A percentile compares a stretch with the other conserved stretches of the same genome.
Evolutionary conservation across 2,888 invertebrate species (phyloP).

Genomic region (Cephalotes varians): DNA sequence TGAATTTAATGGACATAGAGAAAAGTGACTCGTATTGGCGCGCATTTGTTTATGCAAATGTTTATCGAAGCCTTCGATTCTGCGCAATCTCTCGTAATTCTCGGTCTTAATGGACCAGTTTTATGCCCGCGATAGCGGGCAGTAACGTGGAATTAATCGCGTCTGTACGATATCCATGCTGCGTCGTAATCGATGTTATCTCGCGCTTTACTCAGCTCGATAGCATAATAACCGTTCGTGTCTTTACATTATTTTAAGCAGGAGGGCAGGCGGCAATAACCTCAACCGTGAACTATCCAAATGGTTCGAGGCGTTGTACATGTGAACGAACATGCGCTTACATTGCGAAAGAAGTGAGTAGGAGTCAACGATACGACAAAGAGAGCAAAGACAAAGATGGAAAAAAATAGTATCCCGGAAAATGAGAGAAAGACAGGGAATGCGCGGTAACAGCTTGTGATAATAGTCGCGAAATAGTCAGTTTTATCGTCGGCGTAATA

Average conservation of each 20-base stretch:
- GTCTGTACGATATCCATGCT: slow-evolving; percentile 9
- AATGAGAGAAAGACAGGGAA: slow-evolving; percentile 26
- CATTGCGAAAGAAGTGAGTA: not conserved
- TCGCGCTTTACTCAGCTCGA: slow-evolving; percentile 34
- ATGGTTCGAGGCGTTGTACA: slow-evolving; percentile 6
- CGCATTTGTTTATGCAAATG: not conserved
- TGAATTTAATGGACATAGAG: not conserved
- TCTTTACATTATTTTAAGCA: slow-evolving; percentile 52
- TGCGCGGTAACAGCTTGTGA: slow-evolving; percentile 72
- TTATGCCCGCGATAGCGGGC: slow-evolving; percentile 9
- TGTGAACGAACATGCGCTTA: slow-evolving; percentile 22
- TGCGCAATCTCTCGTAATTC: not conserved
- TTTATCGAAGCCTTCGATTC: not conserved
- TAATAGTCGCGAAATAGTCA: slow-evolving; percentile 67
- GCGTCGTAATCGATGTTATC: slow-evolving; percentile 51
- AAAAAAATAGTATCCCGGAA: slow-evolving; percentile 14
- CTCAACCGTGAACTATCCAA: slow-evolving; percentile 39
- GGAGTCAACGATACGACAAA: not conserved
- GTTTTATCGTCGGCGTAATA: slow-evolving; percentile 70
- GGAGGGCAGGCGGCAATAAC: slow-evolving; percentile 30
- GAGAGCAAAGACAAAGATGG: slow-evolving; percentile 6
- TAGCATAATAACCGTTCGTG: slow-evolving; percentile 51
- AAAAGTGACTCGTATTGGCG: not conserved
- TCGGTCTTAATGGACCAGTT: slow-evolving; percentile 10
- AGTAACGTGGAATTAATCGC: slow-evolving; percentile 40